Conservation (phyloP, 2,888 invertebrate genomes). For the Temnothorax unifasciatus region DNA sequence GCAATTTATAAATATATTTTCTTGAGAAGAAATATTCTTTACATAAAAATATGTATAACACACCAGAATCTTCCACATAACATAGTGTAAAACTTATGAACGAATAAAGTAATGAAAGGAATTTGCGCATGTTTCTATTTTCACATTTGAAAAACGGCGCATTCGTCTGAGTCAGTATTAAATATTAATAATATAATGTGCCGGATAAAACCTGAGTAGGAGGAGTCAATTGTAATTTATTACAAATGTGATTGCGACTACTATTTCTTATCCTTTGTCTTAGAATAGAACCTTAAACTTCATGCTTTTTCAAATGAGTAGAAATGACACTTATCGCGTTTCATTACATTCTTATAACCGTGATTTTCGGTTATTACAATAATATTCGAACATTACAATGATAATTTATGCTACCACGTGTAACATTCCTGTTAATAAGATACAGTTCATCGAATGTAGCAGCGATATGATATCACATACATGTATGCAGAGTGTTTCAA, state of each 20-base stretch:
- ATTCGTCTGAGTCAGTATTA: not conserved
- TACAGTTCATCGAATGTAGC: no score
- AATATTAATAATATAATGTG: not conserved
- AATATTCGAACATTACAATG: no score
- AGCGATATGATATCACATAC: no score
- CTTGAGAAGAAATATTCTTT: slow-evolving; percentile 3
- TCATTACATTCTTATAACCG: no score
- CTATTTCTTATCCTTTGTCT: not conserved
- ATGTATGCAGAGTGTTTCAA: no score
- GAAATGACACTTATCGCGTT: no score
- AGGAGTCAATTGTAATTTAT: not conserved
- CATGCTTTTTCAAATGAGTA: not conserved
- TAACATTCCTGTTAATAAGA: no score
- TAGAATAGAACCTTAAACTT: not conserved
- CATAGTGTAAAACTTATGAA: slow-evolving; percentile 26
- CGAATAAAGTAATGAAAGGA: slow-evolving; percentile 1
- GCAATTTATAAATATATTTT: not conserved
- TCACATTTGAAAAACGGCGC: not conserved
- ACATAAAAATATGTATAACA: slow-evolving; percentile 38
- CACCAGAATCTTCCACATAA: not conserved
- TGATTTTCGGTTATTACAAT: no score
- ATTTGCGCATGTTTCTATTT: not conserved
- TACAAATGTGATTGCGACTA: not conserved
- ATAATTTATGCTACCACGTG: no score
- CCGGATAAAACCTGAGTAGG: not conserved